Evolutionary conservation across 2,888 invertebrate species (phyloP).

Genomic region (Plagiodera versicolora): DNA sequence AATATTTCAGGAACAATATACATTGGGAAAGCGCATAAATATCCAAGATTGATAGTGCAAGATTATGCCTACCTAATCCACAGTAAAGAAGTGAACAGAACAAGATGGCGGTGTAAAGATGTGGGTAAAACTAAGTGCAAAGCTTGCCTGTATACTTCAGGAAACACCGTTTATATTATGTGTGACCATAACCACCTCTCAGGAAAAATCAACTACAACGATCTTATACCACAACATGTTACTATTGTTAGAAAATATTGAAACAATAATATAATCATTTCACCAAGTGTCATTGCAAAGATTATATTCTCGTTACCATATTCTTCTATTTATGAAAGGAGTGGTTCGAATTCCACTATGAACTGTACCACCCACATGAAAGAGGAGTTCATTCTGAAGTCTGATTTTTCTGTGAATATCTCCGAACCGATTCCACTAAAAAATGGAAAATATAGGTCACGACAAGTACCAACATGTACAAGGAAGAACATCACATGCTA

Average conservation of each 20-base stretch:
- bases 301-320: too few relatives aligned
- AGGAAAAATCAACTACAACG: conserved; percentile 6
- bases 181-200: conserved; percentile 31
- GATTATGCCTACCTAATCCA: conserved; percentile 35
- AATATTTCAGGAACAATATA: conserved; percentile 34
- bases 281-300: too few relatives aligned
- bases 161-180: conserved; percentile 20
- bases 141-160: conserved; percentile 30
- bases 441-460: too few relatives aligned
- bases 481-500: too few relatives aligned
- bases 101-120: conserved; percentile 36
- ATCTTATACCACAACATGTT: conserved; percentile 15
- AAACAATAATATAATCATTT: neutral
- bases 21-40: conserved; percentile 33
- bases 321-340: too few relatives aligned
- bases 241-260: conserved; percentile 1
- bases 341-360: too few relatives aligned
- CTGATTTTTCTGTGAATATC: too few relatives aligned
- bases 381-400: too few relatives aligned
- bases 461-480: too few relatives aligned
- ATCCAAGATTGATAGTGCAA: conserved; percentile 37
- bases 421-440: too few relatives aligned
- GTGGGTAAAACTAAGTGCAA: conserved; percentile 30
- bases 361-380: too few relatives aligned
- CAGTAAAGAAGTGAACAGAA: conserved; percentile 24